Evolutionary conservation across 2,888 invertebrate genomes (phyloP), one percentile per base, ranked within the genome.

Genomic region (Drepana falcataria): DNA sequence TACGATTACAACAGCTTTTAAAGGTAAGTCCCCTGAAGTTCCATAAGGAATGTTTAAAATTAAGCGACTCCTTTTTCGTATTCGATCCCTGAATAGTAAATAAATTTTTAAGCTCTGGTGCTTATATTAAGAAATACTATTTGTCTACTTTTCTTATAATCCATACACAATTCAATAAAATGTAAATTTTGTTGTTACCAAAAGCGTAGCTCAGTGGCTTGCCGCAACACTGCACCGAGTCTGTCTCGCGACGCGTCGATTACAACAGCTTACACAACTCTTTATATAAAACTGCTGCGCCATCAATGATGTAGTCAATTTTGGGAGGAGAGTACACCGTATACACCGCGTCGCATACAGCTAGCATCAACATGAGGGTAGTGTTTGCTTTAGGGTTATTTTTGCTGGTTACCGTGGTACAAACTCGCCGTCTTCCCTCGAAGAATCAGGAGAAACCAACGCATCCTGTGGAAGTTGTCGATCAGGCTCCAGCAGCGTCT

Each of bases 231-330:
- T 61, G 63, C 59, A 63, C 61, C 60, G 65, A 73, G 71, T 70
- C 71, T 64, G 73, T 75, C 73, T 69, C 74, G 77, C 83, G 82
- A 77, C 82, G 85, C 81, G 80, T 73, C 79, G 75, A 68, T 84
- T 81, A 79, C 74, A 78, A 77, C 75, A 76, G 75, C 83, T 91
- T 89, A 83, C 91, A 83, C 87, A 90, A 91, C 83, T 75, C 66
- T 81, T 85, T 87, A 88, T 91, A 90, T 91, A 91, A 90, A 91
- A 88, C 85, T 85, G 82, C 81, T 77, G 84, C 82, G 74, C 78
- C 77, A 83, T 83, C 82, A 81, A 71, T 74, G 75, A 78, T 77
- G 74, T 77, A 73, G 83, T 73, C 85, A 87, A 87, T 88, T 79
- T 81, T 77, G 75, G 65, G 70, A 79, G 79, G 72, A 77, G 73